Conservation (phyloP, 2,113 vertebrate species). For the Varanus salvator region DNA sequence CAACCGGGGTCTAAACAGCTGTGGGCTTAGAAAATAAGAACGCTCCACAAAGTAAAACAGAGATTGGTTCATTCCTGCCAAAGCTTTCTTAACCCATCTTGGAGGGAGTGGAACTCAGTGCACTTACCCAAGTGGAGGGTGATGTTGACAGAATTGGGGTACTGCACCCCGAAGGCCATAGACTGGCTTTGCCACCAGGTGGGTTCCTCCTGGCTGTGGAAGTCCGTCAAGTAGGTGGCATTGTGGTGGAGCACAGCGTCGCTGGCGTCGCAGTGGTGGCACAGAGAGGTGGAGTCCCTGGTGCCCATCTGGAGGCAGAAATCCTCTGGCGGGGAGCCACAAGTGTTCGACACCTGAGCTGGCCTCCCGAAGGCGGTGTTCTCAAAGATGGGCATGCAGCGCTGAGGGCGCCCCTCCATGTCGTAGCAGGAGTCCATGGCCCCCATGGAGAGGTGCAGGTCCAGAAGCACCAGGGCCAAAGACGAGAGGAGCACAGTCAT, state of each 20-base stretch:
- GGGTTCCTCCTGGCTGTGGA: slow-evolving; percentile 89
- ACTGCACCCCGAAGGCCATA: slow-evolving; percentile 90
- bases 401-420: slow-evolving; percentile 75
- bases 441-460: slow-evolving; percentile 21
- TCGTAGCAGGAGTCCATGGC: slow-evolving; percentile 85
- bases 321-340: slow-evolving; percentile 87
- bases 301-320: slow-evolving; percentile 91
- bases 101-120: rapidly evolving
- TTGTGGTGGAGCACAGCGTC: slow-evolving; percentile 82
- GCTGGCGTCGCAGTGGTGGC: slow-evolving; percentile 82
- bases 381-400: slow-evolving; percentile 91
- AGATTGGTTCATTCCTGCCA: too few species aligned
- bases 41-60: too few species aligned
- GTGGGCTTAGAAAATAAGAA: too few species aligned
- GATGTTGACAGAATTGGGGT: slow-evolving; percentile 90
- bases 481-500: slow-evolving; percentile 72
- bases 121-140: slow-evolving; percentile 90
- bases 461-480: slow-evolving; percentile 55
- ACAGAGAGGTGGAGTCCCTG: slow-evolving; percentile 74
- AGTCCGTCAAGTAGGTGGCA: slow-evolving; percentile 89
- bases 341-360: slow-evolving; percentile 81
- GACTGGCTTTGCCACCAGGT: slow-evolving; percentile 99
- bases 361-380: slow-evolving; percentile 87
- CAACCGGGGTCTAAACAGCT: too few species aligned
- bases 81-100: too few species aligned